Percentiles rank a stretch among this genome's conserved stretches.
Evolutionary conservation across 2,888 invertebrate species (phyloP).

Genomic region (Nasonovia ribisnigri): DNA sequence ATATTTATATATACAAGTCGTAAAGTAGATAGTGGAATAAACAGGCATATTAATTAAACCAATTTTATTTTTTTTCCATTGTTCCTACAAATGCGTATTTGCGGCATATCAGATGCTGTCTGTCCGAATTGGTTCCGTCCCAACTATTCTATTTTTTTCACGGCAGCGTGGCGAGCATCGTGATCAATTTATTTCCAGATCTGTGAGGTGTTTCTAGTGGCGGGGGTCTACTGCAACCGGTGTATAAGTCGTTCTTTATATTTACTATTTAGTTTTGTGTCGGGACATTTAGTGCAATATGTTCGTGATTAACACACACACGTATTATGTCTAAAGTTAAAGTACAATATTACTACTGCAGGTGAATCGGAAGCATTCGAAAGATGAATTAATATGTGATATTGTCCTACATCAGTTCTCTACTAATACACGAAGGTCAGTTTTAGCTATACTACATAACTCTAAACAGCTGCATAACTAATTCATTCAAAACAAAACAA

Average conservation of each 20-base stretch:
- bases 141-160: background rate
- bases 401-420: background rate
- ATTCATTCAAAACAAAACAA: background rate
- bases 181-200: background rate
- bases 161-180: background rate
- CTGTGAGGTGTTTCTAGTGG: background rate
- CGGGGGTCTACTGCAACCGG: background rate
- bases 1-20: background rate
- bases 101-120: background rate
- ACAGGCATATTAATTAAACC: background rate
- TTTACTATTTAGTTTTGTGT: background rate
- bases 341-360: background rate
- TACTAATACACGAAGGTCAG: background rate
- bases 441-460: background rate
- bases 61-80: background rate
- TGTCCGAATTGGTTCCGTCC: background rate
- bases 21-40: background rate
- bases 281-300: background rate
- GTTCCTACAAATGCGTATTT: background rate
- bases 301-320: background rate
- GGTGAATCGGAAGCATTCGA: background rate
- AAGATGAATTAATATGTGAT: background rate
- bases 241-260: background rate
- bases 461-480: background rate
- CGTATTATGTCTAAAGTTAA: background rate